Evolutionary conservation across 2,113 vertebrate species (phyloP), one percentile per base, ranked within the genome.

Genomic region (Carettochelys insculpta): DNA sequence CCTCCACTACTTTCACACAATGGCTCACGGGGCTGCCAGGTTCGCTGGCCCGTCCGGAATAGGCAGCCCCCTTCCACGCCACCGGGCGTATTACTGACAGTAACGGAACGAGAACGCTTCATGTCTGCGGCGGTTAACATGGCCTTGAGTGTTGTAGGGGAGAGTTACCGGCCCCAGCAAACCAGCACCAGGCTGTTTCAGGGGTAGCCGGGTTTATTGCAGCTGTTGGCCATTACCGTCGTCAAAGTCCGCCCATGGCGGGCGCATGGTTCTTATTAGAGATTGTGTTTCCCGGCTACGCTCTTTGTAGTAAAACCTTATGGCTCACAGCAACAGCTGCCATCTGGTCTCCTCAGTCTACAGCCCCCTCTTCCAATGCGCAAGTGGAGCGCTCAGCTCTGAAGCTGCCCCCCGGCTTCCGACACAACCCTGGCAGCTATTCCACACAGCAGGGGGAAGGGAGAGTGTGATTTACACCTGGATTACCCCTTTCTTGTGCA

Each of bases 181-280:
- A n/a, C 13, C 20, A 11, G 25, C 12, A 8, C 41, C 43, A 9
- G 2, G 38, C 20, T 31, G 5, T 68, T 94, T 11, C 6, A 56
- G 56, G 73, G 31, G 5, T 0, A 1, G 2, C 13, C 80, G n/a
- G 53, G 8, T n/a, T 75, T 19, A 48, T 54, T 54, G 1, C 47
- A 86, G 47, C 54, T 38, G 10, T 92, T 80, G 51, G 2, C 31
- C 6, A 22, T 2, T 8, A 53, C 77, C 47, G 5, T 16, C 34
- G 24, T 53, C 27, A 10, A 34, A 41, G 47, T 53, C 14, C 29
- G 53, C 48, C 11, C 43, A 27, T 47, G 43, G 24, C 7, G 27
- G 25, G 41, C 25, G 27, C 24, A 4, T 43, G 27, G 77, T 38
- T 68, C 52, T 41, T 52, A 31, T 45, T 56, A n/a, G 68, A 54